These are phyloP conservation scores for Pachypsylla venusta DNA, from an alignment of 1,140 invertebrate genomes.

Conservation along the genomic window DNA sequence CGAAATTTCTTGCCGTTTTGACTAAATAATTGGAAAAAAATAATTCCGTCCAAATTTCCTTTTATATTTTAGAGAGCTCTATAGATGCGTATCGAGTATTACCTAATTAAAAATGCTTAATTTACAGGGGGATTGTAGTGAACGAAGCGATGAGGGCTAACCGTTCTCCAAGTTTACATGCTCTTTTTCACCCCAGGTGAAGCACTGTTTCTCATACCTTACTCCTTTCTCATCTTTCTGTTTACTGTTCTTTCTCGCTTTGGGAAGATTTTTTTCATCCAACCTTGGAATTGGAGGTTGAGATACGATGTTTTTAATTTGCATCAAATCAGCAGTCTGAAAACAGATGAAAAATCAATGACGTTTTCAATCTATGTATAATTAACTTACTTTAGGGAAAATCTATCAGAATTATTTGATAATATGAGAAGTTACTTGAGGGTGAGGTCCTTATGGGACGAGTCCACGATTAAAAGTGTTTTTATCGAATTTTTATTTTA, in stretches of 20 bases:
- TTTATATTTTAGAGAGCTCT: not conserved
- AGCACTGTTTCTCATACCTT: not conserved
- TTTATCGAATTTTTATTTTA: not conserved
- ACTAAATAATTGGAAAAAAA: not conserved
- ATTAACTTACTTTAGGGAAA: not conserved
- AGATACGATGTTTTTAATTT: conserved; percentile 3
- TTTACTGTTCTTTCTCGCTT: not conserved
- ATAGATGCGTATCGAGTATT: too few species aligned
- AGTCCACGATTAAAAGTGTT: not conserved
- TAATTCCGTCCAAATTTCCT: not conserved
- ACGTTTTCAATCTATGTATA: too few species aligned
- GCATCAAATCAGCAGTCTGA: not conserved
- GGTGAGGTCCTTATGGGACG: not conserved
- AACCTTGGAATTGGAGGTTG: not conserved
- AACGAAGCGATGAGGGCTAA: too few species aligned
- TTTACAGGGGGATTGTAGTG: not conserved
- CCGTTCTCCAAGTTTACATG: not conserved
- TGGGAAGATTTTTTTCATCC: conserved; percentile 4
- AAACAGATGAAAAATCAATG: not conserved
- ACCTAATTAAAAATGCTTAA: not conserved
- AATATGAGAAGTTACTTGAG: not conserved
- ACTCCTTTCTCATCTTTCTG: not conserved
- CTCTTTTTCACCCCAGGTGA: not conserved
- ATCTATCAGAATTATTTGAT: not conserved
- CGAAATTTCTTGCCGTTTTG: not conserved